Conservation (phyloP, 2,113 vertebrate species). For the Erpornis zantholeuca region DNA sequence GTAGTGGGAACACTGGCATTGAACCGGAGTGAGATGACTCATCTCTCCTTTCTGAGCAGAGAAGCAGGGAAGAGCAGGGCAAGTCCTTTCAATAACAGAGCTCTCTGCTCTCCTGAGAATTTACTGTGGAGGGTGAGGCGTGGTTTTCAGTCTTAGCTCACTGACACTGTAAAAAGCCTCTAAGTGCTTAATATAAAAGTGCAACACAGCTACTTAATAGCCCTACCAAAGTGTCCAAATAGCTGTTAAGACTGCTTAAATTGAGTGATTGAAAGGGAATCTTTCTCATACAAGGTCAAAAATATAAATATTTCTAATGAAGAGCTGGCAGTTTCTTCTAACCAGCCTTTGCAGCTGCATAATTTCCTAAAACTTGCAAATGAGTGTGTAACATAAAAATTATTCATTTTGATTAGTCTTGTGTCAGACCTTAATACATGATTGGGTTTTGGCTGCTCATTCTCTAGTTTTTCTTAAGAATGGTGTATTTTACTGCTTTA, state of each 20-base stretch:
- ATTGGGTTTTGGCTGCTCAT: neutral
- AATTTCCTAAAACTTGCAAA: neutral
- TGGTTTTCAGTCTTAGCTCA: neutral
- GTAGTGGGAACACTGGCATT: neutral
- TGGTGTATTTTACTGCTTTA: neutral
- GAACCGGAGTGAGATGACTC: neutral
- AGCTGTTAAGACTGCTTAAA: neutral
- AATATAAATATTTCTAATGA: neutral
- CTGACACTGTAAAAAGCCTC: neutral
- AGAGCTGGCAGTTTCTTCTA: neutral
- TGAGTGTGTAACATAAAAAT: neutral
- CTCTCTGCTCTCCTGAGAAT: neutral
- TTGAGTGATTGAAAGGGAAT: neutral
- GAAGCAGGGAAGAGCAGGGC: neutral
- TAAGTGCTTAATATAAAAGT: neutral
- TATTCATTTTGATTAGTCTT: neutral
- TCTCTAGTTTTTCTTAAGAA: neutral
- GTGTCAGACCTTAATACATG: neutral
- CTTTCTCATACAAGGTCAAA: neutral
- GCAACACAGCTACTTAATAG: neutral
- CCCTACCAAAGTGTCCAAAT: neutral
- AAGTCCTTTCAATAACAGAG: neutral
- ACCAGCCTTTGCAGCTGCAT: neutral
- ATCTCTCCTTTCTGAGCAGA: neutral
- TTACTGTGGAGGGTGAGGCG: fast-evolving